Evolutionary conservation across 2,113 vertebrate genomes (phyloP).

Genomic region (Mustelus asterias): DNA sequence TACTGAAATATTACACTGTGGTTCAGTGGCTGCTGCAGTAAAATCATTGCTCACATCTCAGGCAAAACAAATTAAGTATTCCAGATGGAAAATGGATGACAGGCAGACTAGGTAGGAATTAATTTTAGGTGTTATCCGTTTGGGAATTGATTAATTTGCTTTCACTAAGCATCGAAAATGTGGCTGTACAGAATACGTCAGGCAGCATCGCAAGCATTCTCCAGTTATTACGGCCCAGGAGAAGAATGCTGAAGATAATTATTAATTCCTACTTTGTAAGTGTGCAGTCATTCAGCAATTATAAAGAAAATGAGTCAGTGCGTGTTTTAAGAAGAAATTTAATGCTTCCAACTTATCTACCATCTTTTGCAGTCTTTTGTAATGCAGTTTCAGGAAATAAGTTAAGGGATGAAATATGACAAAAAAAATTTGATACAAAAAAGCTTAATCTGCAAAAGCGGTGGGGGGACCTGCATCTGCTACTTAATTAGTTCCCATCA

Average conservation of each 20-base stretch:
- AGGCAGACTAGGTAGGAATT: background rate
- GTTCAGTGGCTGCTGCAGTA: background rate
- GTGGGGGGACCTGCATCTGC: background rate
- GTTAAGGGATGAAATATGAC: background rate
- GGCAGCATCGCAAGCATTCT: background rate
- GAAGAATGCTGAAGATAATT: slow-evolving; percentile 12
- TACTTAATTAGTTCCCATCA: slow-evolving; percentile 21
- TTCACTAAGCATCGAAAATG: slow-evolving; percentile 10
- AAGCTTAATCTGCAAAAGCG: slow-evolving; percentile 2
- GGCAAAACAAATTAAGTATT: slow-evolving; percentile 24
- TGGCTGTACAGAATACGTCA: slow-evolving; percentile 3
- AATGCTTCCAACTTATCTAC: background rate
- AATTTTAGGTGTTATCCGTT: slow-evolving; percentile 6
- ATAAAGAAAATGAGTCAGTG: background rate
- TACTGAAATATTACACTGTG: background rate
- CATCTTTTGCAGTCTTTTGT: background rate
- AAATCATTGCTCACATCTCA: slow-evolving; percentile 8
- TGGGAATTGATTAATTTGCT: slow-evolving; percentile 13
- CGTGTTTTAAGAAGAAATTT: background rate
- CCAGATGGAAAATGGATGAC: slow-evolving; percentile 19
- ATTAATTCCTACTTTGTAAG: background rate
- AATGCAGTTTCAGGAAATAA: background rate
- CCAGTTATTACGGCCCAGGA: background rate
- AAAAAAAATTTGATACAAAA: background rate
- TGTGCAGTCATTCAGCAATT: background rate